Evolutionary conservation across 2,888 invertebrate genomes (phyloP), one percentile per base, ranked within the genome.

Genomic region (Athalia cordata): DNA sequence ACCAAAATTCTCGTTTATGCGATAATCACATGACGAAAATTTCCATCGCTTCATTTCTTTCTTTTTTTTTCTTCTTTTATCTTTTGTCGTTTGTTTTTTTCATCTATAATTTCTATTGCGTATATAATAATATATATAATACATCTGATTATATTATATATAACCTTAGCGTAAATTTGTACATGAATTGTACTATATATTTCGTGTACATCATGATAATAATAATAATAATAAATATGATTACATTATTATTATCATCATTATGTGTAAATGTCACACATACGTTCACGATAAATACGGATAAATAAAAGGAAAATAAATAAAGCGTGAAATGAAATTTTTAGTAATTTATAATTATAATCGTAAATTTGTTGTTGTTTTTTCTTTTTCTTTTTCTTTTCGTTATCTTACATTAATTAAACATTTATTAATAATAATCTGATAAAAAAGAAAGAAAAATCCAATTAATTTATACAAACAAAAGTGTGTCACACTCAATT

Each of bases 291-390:
- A 29, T 29, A 29, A 29, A 29, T 29, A 29, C 29, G 29, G 29
- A 29, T 29, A 29, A 29, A 29, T 13, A 2, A n/a, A n/a, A n/a
- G 13, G 8, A n/a, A 61, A 61, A 61, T 61, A 61, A 61, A 61
- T 61, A 15, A 61, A 61, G 13, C 15, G 13, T n/a, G 3, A 29
- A 13, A 15, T 61, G 61, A 15, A 13, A 61, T 61, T 61, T 61
- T 61, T 86, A 85, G 87, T 86, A 87, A 88, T 88, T 87, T 87
- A 88, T 88, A 88, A 88, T 88, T 52, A 50, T 87, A 87, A 88
- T 87, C 85, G 86, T 88, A 87, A 86, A 87, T 85, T 86, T 87
- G 81, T 78, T 86, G 86, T 85, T 86, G 86, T 87, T 87, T 52
- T 52, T 3, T 52, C 29, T 86, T 86, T 87, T 86, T 52, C 3